Conservation (phyloP, 2,888 invertebrate species). For the Caenorhabditis becei region DNA sequence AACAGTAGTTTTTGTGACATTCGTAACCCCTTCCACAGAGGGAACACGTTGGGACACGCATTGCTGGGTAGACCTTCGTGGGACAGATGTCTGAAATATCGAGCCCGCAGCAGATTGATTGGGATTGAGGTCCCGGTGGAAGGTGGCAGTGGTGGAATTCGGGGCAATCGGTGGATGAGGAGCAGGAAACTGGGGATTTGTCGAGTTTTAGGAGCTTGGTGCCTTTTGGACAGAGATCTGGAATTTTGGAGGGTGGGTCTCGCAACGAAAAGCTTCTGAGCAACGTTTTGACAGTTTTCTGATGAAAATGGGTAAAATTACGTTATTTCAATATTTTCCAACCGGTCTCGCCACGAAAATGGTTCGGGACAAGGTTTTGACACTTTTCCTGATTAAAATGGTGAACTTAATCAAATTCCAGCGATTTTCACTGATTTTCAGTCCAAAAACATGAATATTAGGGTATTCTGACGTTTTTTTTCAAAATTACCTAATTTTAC, state of each 20-base stretch:
- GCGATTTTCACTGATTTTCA: no score
- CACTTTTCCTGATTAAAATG: no score
- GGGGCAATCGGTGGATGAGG: slow-evolving; percentile 41
- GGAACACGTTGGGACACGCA: slow-evolving; percentile 48
- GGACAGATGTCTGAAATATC: slow-evolving; percentile 52
- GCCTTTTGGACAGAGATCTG: slow-evolving; percentile 45
- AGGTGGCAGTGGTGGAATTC: slow-evolving; percentile 45
- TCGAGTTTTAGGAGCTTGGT: slow-evolving; percentile 36
- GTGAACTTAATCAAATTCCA: no score
- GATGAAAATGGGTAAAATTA: no score
- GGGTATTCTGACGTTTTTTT: no score
- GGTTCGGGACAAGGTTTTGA: no score
- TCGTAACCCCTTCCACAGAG: slow-evolving; percentile 54
- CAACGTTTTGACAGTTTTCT: no score
- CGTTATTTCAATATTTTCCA: no score
- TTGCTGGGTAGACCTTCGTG: slow-evolving; percentile 52
- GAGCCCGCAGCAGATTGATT: slow-evolving; percentile 56
- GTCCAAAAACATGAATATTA: no score
- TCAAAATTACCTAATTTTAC: no score
- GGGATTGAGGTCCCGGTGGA: slow-evolving; percentile 16
- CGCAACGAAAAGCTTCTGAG: not conserved
- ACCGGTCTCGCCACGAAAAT: no score
- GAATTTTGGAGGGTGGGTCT: slow-evolving; percentile 17
- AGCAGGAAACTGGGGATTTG: slow-evolving; percentile 24
- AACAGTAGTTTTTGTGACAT: slow-evolving; percentile 59